phyloP scores from a whole-genome alignment of 2,113 vertebrate genomes.

The Zosterops lateralis region DNA sequence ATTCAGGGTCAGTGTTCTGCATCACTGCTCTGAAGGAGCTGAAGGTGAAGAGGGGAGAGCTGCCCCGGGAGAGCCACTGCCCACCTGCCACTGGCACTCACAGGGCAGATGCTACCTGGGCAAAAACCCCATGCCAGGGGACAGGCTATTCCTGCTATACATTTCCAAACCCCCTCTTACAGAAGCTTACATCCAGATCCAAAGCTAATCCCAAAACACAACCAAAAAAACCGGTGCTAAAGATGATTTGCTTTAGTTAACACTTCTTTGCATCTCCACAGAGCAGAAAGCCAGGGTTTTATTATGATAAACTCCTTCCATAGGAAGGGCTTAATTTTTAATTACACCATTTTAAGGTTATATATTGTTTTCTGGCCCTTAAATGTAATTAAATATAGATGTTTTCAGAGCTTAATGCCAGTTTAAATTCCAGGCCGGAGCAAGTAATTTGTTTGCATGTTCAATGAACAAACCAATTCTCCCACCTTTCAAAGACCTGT shows the following conservation, averaged over 20 bases:
- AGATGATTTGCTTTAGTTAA: not conserved
- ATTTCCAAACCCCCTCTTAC: not conserved
- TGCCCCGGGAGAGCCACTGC: not conserved
- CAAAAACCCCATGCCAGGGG: accelerated
- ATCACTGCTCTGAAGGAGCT: not conserved
- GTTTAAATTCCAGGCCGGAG: constrained; percentile 63
- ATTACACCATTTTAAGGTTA: constrained; percentile 70
- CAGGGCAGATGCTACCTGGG: accelerated
- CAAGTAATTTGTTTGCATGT: constrained; percentile 73
- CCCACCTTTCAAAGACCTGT: constrained; percentile 55
- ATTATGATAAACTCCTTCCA: constrained; percentile 45
- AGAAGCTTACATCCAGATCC: not conserved
- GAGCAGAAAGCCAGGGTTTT: constrained; percentile 17
- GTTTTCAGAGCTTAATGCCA: constrained; percentile 66
- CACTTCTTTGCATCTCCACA: not conserved
- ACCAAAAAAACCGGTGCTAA: not conserved
- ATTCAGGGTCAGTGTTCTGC: not conserved
- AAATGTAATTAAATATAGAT: constrained; percentile 72
- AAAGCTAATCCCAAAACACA: not conserved
- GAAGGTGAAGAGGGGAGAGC: not conserved
- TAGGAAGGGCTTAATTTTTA: constrained; percentile 64
- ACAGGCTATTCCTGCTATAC: accelerated
- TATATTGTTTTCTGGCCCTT: constrained; percentile 69
- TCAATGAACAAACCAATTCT: constrained; percentile 69
- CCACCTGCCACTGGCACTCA: not conserved